Evolutionary conservation across 2,888 invertebrate species (phyloP).

Genomic region (Agrilus mali): DNA sequence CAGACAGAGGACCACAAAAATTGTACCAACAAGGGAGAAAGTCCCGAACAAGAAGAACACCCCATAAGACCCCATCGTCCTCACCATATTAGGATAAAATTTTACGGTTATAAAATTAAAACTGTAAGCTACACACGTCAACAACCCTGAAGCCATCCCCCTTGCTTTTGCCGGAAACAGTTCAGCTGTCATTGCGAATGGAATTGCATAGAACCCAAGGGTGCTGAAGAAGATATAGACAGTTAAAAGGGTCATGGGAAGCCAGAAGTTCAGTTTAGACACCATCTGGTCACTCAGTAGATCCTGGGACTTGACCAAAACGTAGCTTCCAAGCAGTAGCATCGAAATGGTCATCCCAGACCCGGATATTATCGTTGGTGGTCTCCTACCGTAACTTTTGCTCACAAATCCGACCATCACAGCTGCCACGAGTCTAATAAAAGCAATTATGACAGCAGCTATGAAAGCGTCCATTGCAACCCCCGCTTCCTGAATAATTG

Average conservation of each 20-base stretch:
- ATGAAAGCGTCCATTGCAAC: conserved; percentile 35
- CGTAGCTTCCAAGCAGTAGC: conserved; percentile 35
- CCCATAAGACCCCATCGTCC: conserved; percentile 31
- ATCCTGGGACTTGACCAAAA: conserved; percentile 24
- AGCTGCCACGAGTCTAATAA: conserved; percentile 35
- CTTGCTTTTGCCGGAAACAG: conserved; percentile 40
- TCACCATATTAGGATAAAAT: conserved; percentile 35
- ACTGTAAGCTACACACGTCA: conserved; percentile 36
- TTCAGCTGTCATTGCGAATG: conserved; percentile 45
- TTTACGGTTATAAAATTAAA: conserved; percentile 43
- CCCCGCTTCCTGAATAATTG: conserved; percentile 37
- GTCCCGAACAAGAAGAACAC: conserved; percentile 39
- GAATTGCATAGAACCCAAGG: conserved; percentile 41
- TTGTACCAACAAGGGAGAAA: conserved; percentile 34
- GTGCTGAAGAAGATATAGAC: conserved; percentile 40
- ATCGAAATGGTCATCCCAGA: conserved; percentile 41
- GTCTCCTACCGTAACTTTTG: conserved; percentile 42
- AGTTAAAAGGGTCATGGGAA: conserved; percentile 35
- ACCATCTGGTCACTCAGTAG: conserved; percentile 18
- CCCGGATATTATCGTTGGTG: conserved; percentile 46
- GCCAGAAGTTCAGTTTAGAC: conserved; percentile 18
- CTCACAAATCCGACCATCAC: conserved; percentile 35
- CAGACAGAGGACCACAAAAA: conserved; percentile 35
- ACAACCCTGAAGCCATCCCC: conserved; percentile 38
- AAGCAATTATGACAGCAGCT: conserved; percentile 39